These are phyloP conservation scores for Lordiphosa fenestrarum DNA, from an alignment of 2,888 invertebrate species.

Conservation along the genomic window DNA sequence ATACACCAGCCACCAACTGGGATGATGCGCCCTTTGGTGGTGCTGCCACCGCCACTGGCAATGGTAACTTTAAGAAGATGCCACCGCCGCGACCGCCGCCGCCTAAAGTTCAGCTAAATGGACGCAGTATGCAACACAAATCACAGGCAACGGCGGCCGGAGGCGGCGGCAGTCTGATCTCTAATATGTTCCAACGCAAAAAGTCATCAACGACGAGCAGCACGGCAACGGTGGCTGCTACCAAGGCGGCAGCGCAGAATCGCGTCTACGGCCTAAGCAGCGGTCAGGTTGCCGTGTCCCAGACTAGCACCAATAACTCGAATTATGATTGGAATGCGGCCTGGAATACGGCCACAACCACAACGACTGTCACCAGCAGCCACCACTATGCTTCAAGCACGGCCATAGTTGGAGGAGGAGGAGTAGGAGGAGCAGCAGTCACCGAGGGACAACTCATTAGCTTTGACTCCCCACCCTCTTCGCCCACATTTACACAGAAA, in stretches of 20 bases:
- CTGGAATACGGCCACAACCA: slow-evolving; percentile 60
- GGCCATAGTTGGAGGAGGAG: slow-evolving; percentile 5
- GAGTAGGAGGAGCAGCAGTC: slow-evolving; percentile 31
- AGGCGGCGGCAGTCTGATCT: slow-evolving; percentile 58
- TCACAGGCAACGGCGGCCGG: slow-evolving; percentile 11
- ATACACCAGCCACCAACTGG: slow-evolving; percentile 79
- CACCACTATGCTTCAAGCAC: slow-evolving; percentile 13
- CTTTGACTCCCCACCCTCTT: slow-evolving; percentile 87
- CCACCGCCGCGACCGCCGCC: slow-evolving; percentile 80
- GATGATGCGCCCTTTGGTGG: slow-evolving; percentile 76
- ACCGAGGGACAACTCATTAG: slow-evolving; percentile 83
- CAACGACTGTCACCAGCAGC: slow-evolving; percentile 7
- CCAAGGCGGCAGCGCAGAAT: slow-evolving; percentile 56
- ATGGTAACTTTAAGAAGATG: slow-evolving; percentile 64
- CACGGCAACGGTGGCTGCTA: slow-evolving; percentile 48
- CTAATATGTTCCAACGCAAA: slow-evolving; percentile 78
- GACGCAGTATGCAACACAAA: slow-evolving; percentile 53
- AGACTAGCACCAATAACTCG: slow-evolving; percentile 12
- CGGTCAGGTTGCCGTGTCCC: slow-evolving; percentile 44
- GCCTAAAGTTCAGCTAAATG: slow-evolving; percentile 70
- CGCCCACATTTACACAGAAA: slow-evolving; percentile 87
- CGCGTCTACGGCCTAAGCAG: slow-evolving; percentile 75
- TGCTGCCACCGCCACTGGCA: slow-evolving; percentile 15
- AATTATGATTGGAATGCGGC: slow-evolving; percentile 70
- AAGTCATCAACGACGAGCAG: slow-evolving; percentile 60